Evolutionary conservation across 2,888 invertebrate species (phyloP).

Genomic region (Latheticus oryzae): DNA sequence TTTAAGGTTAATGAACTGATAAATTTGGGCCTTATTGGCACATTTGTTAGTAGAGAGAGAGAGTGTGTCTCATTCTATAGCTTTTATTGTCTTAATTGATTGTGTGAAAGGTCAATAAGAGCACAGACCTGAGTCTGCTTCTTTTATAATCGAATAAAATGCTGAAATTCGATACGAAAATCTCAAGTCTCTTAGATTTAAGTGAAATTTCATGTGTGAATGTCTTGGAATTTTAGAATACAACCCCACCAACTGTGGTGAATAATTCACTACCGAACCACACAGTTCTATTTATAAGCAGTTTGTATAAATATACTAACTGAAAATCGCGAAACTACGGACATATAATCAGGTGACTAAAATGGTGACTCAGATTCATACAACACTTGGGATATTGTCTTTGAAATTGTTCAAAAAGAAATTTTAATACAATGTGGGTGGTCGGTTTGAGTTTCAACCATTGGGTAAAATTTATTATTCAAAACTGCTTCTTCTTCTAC

Average conservation of each 20-base stretch:
- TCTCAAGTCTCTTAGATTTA: too few species aligned
- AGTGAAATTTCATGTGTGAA: not conserved
- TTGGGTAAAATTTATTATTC: too few species aligned
- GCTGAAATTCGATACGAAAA: conserved; percentile 3
- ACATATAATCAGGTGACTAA: conserved; percentile 34
- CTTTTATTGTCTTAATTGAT: conserved; percentile 49
- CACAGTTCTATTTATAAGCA: conserved; percentile 23
- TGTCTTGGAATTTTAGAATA: conserved; percentile 29
- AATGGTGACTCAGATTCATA: conserved; percentile 21
- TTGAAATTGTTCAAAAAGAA: too few species aligned
- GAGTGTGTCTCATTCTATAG: conserved; percentile 22
- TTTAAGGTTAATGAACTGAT: conserved; percentile 49
- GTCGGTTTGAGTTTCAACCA: too few species aligned
- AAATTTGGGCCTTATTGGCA: conserved; percentile 44
- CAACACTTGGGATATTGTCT: too few species aligned
- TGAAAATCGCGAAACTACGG: conserved; percentile 34
- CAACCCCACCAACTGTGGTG: conserved; percentile 19
- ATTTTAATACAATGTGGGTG: too few species aligned
- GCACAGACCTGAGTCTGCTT: conserved; percentile 47
- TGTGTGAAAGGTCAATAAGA: conserved; percentile 57
- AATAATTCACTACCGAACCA: conserved; percentile 35
- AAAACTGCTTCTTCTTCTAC: too few species aligned
- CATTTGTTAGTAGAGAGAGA: conserved; percentile 29
- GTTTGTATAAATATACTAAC: conserved; percentile 33
- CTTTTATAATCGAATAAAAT: conserved; percentile 17